These are phyloP conservation scores for Myxocyprinus asiaticus DNA, from an alignment of 2,113 vertebrate genomes.

Conservation along the genomic window DNA sequence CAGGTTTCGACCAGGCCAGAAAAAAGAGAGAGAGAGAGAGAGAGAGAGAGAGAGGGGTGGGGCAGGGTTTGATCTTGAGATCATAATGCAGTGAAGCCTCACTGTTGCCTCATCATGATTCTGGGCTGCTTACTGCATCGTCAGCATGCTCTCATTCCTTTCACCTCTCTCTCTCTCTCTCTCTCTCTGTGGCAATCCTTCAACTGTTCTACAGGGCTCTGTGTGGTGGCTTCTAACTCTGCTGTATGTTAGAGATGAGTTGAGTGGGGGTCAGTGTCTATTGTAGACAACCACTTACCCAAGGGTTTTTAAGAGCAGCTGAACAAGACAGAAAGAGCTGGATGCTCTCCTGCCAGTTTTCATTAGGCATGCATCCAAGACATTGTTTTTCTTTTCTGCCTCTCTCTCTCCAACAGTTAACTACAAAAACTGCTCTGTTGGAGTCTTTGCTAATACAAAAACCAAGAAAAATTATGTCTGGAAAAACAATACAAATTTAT, in stretches of 20 bases:
- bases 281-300: background rate
- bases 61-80: slow-evolving; percentile 20
- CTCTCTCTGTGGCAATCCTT: background rate
- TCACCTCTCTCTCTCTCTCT: slow-evolving; percentile 21
- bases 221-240: slow-evolving; percentile 1
- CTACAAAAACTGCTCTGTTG: slow-evolving; percentile 22
- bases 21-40: background rate
- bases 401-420: slow-evolving; percentile 11
- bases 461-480: background rate
- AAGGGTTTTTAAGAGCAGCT: slow-evolving; percentile 12
- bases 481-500: background rate
- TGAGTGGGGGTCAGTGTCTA: slow-evolving; percentile 10
- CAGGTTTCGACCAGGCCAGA: background rate
- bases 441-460: background rate
- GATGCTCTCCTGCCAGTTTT: slow-evolving; percentile 25
- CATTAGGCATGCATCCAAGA: slow-evolving; percentile 41
- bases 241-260: slow-evolving; percentile 12
- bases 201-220: background rate
- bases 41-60: background rate
- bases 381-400: background rate
- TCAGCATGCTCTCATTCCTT: slow-evolving; percentile 38
- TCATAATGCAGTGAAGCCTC: slow-evolving; percentile 47
- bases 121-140: slow-evolving; percentile 45
- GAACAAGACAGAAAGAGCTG: slow-evolving; percentile 21
- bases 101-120: slow-evolving; percentile 50